Conservation (phyloP, 2,888 invertebrate genomes). For the Ophion slaviceki region DNA sequence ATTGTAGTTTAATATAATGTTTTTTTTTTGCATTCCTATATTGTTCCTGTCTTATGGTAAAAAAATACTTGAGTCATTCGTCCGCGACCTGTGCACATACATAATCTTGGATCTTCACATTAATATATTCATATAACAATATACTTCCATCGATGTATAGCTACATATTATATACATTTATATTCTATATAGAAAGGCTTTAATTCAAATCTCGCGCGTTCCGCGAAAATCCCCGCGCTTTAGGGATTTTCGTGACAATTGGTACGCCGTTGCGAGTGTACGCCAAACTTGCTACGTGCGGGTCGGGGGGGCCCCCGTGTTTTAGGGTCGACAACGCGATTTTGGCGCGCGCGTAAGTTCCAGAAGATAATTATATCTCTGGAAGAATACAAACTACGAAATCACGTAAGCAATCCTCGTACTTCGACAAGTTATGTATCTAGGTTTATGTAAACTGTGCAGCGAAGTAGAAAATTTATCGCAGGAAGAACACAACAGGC, state of each 20-base stretch:
- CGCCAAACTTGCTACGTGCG: conserved; percentile 65
- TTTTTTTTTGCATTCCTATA: conserved; percentile 70
- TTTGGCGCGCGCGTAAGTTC: neutral
- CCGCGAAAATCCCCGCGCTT: conserved; percentile 73
- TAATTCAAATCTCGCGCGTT: conserved; percentile 70
- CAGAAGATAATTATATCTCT: conserved; percentile 29
- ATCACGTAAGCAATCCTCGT: neutral
- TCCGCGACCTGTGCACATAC: conserved; percentile 78
- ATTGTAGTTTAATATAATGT: conserved; percentile 58
- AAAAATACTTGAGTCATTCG: conserved; percentile 80
- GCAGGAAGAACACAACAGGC: conserved; percentile 31
- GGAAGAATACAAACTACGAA: conserved; percentile 2
- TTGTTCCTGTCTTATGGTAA: conserved; percentile 73
- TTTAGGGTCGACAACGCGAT: conserved; percentile 4
- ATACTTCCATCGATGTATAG: conserved; percentile 65
- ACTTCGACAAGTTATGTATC: neutral
- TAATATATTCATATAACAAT: conserved; percentile 66
- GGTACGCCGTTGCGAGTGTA: conserved; percentile 66
- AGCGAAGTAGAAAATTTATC: conserved; percentile 15
- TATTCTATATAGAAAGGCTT: conserved; percentile 71
- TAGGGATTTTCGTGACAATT: conserved; percentile 76
- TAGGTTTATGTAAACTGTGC: conserved; percentile 1
- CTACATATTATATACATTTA: conserved; percentile 73
- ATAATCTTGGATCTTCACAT: conserved; percentile 59
- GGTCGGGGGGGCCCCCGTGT: conserved; percentile 61